Conservation (phyloP, 2,797 vertebrate genomes). For the Micromesistius poutassou region DNA sequence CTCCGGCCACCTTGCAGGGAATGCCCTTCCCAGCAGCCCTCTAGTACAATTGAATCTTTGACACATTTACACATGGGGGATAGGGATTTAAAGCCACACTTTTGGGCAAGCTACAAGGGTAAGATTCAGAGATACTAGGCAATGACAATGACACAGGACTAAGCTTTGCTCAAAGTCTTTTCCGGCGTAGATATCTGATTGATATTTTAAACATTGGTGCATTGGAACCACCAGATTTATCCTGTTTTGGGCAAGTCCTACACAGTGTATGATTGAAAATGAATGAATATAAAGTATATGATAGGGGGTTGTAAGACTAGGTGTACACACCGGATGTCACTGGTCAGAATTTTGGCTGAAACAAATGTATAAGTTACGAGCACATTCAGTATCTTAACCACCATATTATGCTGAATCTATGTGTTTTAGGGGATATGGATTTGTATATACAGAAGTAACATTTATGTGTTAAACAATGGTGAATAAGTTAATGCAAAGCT, state of each 20-base stretch:
- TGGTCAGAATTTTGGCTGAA: neutral
- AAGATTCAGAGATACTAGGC: neutral
- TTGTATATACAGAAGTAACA: neutral
- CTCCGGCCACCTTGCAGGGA: neutral
- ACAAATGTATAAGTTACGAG: neutral
- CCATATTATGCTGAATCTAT: neutral
- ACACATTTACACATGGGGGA: neutral
- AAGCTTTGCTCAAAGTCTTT: neutral
- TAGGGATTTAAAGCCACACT: neutral
- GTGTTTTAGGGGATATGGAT: neutral
- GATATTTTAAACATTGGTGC: neutral
- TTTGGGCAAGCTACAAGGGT: neutral
- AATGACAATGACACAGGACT: neutral
- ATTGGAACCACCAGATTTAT: neutral
- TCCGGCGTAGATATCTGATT: neutral
- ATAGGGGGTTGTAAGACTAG: neutral
- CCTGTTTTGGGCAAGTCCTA: neutral
- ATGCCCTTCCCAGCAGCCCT: conserved; percentile 10
- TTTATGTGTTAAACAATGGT: neutral
- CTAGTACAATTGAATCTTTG: conserved; percentile 14
- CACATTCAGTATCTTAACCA: neutral
- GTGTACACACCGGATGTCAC: neutral
- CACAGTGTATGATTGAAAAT: neutral
- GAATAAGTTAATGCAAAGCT: conserved; percentile 35
- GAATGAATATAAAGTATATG: neutral